A percentile compares a stretch with the other conserved stretches of the same genome.
phyloP scores from a whole-genome alignment of 2,888 invertebrate genomes.

The Pterostichus madidus region DNA sequence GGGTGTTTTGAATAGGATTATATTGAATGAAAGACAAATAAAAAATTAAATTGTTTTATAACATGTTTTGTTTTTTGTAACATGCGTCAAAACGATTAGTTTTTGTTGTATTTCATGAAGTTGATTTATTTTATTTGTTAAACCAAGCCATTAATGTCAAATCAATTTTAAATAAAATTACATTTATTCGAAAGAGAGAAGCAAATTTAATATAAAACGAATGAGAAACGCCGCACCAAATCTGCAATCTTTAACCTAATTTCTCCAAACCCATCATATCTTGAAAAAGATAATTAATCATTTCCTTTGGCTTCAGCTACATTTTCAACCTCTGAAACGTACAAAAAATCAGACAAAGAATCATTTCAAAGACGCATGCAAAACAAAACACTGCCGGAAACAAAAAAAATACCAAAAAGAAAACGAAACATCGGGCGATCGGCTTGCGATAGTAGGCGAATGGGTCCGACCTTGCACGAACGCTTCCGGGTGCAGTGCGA shows the following conservation, averaged over 20 bases:
- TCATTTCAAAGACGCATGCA: constrained; percentile 4
- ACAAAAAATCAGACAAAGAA: not conserved
- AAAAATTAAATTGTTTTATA: constrained; percentile 21
- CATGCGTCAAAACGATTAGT: not conserved
- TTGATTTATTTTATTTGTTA: not conserved
- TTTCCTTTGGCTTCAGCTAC: not conserved
- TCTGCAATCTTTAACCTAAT: not conserved
- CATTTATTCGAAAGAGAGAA: not conserved
- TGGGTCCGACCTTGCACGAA: constrained; percentile 32
- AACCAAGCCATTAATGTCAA: not conserved
- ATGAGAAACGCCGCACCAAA: no score
- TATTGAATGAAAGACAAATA: constrained; percentile 1
- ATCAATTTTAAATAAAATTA: not conserved
- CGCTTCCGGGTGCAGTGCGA: constrained; percentile 12
- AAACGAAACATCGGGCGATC: constrained; percentile 27
- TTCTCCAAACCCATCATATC: not conserved
- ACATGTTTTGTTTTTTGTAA: constrained; percentile 4
- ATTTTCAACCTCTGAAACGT: not conserved
- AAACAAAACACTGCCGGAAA: constrained; percentile 4
- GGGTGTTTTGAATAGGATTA: constrained; percentile 11
- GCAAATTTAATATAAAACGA: not conserved
- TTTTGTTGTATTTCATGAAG: not conserved
- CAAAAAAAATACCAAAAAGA: constrained; percentile 39
- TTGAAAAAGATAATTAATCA: constrained; percentile 4
- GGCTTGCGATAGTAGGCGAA: not conserved